Base-by-base conservation (phyloP, 2,888 invertebrate species). In the Drosophila lutescens region DNA sequence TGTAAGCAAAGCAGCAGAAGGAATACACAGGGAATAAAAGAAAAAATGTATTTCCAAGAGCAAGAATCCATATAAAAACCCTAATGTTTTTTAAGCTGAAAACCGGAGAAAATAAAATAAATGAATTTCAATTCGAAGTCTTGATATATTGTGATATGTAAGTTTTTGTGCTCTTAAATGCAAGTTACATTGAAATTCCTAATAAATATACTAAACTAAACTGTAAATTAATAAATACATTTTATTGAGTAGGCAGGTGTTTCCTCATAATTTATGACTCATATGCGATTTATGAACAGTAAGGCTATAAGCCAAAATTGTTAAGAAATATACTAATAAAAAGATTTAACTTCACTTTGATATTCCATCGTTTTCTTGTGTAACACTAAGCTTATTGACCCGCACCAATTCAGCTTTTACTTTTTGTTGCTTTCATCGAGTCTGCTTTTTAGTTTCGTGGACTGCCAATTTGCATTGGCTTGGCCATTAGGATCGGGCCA, bases 321-420 rank as follows among this genome's bases (percentile, higher is more conserved):
- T 10, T 10, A 3, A 32, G 10, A 32, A 32, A 10, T 10, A 34
- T 10, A 3, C 32, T 4, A 10, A 34, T n/a, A 34, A 34, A 10
- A 10, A 12, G 10, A 12, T 12, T 12, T 34, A 34, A 34, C 12
- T 12, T 34, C 2, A 38, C 7, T 38, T 38, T 38, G n/a, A 38
- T 38, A 38, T n/a, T 38, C 20, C 20, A 6, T 20, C 17, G 12
- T 43, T 10, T 61, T 10, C 51, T 57, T 26, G 17, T 63, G 62
- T 49, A 67, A 9, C 17, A 17, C 40, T 44, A 56, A 77, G 70
- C 85, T 73, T 87, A 85, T 77, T 77, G 86, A 87, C 75, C 86
- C 75, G 79, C 59, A 70, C 74, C 86, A 57, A 76, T 66, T 73
- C 36, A 56, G 77, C 71, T 72, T 56, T 67, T 53, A 51, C 54